A percentile compares a stretch with the other conserved stretches of the same genome.
Evolutionary conservation across 2,888 invertebrate species (phyloP).

Genomic region (Periphyllus acericola): DNA sequence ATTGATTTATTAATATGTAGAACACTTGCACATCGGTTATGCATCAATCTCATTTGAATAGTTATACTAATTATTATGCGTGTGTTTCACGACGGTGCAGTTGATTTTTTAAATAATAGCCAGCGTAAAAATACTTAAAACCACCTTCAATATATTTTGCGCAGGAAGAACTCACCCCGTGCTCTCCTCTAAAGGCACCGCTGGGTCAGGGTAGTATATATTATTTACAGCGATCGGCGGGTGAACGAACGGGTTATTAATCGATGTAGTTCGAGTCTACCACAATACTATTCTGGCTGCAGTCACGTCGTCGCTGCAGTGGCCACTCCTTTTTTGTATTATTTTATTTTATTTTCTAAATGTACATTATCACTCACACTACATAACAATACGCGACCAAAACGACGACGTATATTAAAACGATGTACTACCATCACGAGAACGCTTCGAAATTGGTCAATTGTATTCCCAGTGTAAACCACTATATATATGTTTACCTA

Average conservation of each 20-base stretch:
- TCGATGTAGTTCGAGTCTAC: not conserved
- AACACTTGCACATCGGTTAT: no score
- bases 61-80: no score
- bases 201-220: not conserved
- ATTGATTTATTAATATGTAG: no score
- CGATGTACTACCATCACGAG: constrained; percentile 30
- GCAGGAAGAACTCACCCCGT: no score
- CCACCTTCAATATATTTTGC: no score
- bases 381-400: constrained; percentile 15
- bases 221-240: not conserved
- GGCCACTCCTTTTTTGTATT: not conserved
- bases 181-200: not conserved
- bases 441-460: constrained; percentile 43
- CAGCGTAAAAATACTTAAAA: no score
- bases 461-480: not conserved
- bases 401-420: constrained; percentile 35
- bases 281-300: not conserved
- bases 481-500: not conserved
- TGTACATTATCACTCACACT: not conserved
- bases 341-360: not conserved
- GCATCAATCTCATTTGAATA: no score
- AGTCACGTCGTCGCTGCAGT: not conserved
- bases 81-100: no score
- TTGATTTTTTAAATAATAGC: no score
- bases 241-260: not conserved